Evolutionary conservation across 2,888 invertebrate species (phyloP).

Genomic region (Autographa pulchrina): DNA sequence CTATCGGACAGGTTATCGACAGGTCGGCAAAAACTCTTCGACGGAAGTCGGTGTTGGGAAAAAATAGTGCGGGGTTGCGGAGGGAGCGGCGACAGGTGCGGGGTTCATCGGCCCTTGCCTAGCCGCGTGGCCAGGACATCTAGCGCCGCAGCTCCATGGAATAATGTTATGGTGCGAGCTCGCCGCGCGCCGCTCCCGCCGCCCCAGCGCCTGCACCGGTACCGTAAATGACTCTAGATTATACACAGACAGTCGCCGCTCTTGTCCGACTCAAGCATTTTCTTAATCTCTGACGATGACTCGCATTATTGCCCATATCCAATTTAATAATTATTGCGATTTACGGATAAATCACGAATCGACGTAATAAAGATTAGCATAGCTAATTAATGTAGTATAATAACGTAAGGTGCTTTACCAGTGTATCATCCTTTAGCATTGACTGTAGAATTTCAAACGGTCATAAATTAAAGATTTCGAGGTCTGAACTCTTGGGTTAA

Average conservation of each 20-base stretch:
- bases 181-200: conserved; percentile 61
- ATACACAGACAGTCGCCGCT: conserved; percentile 52
- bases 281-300: conserved; percentile 42
- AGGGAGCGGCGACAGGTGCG: conserved; percentile 81
- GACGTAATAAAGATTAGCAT: conserved; percentile 20
- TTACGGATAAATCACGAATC: conserved; percentile 19
- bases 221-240: conserved; percentile 69
- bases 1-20: conserved; percentile 85
- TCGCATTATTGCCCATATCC: conserved; percentile 26
- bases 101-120: conserved; percentile 82
- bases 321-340: conserved; percentile 37
- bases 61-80: conserved; percentile 82
- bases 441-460: background rate
- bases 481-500: conserved; percentile 6
- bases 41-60: conserved; percentile 84
- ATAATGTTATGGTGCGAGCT: conserved; percentile 72
- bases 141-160: conserved; percentile 71
- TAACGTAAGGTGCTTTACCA: conserved; percentile 10
- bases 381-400: conserved; percentile 25
- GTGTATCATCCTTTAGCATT: conserved; percentile 12
- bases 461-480: conserved; percentile 14
- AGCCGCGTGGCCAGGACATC: conserved; percentile 68
- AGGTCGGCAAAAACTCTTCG: conserved; percentile 82
- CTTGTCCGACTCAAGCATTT: conserved; percentile 37
- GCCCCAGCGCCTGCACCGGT: conserved; percentile 65